Conservation (phyloP, 2,113 vertebrate species). For the Thomomys bottae region DNA sequence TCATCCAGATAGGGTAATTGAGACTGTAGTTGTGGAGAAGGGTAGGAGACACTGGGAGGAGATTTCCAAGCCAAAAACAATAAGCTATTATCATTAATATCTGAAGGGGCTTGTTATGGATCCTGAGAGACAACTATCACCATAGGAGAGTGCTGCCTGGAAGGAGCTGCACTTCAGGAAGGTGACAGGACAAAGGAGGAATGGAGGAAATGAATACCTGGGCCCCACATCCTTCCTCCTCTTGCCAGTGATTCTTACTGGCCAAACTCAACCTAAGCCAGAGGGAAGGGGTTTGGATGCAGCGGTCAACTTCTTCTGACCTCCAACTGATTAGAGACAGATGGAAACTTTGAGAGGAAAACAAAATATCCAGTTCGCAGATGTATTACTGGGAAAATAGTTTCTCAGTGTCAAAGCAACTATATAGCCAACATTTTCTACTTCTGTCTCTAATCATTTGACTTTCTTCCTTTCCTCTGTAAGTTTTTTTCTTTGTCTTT, state of each 20-base stretch:
- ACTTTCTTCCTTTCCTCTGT: conserved; percentile 37
- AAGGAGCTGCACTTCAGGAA: not conserved
- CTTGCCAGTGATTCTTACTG: conserved; percentile 27
- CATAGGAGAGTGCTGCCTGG: not conserved
- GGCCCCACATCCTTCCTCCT: not conserved
- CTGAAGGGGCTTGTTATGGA: not conserved
- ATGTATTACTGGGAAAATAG: conserved; percentile 38
- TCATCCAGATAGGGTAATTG: not conserved
- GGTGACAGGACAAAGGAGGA: not conserved
- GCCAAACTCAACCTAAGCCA: conserved; percentile 31
- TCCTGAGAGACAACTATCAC: not conserved
- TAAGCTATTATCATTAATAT: not conserved
- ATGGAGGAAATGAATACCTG: not conserved
- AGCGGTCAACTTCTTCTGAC: conserved; percentile 53
- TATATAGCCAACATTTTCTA: conserved; percentile 8
- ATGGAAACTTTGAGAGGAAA: conserved; percentile 51
- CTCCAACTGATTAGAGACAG: conserved; percentile 62
- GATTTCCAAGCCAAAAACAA: not conserved
- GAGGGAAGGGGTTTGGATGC: conserved; percentile 43
- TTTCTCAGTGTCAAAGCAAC: conserved; percentile 48
- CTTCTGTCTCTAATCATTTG: conserved; percentile 41
- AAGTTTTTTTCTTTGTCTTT: conserved; percentile 46
- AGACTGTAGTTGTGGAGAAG: not conserved
- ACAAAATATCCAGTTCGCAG: conserved; percentile 57
- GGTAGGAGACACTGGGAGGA: not conserved